phyloP scores from a whole-genome alignment of 1,140 invertebrate species.

The Monochamus saltuarius region DNA sequence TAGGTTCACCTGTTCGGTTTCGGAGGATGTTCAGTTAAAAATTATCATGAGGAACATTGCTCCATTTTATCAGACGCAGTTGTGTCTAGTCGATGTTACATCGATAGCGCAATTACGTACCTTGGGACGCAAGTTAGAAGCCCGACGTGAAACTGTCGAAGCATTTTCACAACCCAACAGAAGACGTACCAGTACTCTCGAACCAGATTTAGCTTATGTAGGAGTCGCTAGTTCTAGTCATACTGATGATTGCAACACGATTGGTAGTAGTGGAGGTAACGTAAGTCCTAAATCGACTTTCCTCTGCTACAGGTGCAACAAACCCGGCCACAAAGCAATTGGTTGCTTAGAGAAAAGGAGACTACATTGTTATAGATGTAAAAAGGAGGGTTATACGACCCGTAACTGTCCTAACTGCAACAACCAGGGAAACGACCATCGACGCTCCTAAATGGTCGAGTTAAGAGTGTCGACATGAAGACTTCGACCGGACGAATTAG shows the following conservation, averaged over 20 bases:
- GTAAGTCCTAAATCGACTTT: background rate
- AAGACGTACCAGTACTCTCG: background rate
- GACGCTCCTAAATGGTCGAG: background rate
- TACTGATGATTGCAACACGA: background rate
- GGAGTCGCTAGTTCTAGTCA: background rate
- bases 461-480: background rate
- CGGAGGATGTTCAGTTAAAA: background rate
- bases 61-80: background rate
- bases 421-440: background rate
- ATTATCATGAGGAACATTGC: background rate
- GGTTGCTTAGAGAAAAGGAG: background rate
- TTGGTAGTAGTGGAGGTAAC: background rate
- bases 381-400: background rate
- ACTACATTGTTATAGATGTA: background rate
- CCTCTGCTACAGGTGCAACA: background rate
- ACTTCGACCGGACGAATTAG: background rate
- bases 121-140: background rate
- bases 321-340: background rate
- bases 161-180: background rate
- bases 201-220: constrained; percentile 2
- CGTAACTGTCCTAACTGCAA: background rate
- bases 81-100: background rate
- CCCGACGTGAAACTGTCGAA: background rate
- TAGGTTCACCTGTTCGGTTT: too few relatives aligned
- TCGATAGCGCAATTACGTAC: background rate